These are phyloP conservation scores for Anastrepha ludens DNA, from an alignment of 1,140 invertebrate species.

Conservation along the genomic window DNA sequence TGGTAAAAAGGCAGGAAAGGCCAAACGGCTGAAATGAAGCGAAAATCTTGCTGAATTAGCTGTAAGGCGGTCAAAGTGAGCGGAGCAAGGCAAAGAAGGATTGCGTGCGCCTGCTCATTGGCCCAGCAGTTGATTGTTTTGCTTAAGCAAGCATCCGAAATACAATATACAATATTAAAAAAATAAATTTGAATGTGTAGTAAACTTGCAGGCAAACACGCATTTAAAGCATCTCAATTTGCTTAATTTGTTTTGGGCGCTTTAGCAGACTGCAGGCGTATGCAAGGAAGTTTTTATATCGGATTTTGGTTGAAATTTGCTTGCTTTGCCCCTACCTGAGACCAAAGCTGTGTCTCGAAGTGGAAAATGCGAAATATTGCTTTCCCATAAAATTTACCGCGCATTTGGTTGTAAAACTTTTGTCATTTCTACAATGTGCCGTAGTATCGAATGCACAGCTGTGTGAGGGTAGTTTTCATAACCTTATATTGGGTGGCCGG, in stretches of 20 bases:
- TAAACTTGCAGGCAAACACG: conserved; percentile 43
- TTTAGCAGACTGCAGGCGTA: not conserved
- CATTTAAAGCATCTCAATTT: conserved; percentile 45
- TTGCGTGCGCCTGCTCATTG: not conserved
- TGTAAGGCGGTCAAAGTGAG: not conserved
- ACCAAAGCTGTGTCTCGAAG: not conserved
- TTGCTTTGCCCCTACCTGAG: too few relatives aligned
- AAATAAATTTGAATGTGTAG: too few relatives aligned
- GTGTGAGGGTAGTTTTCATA: too few relatives aligned
- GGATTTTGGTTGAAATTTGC: too few relatives aligned
- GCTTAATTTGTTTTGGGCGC: conserved; percentile 40
- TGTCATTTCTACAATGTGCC: not conserved
- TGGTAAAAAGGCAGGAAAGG: not conserved
- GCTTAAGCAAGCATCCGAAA: not conserved
- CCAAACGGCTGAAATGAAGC: conserved; percentile 16
- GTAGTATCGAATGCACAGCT: not conserved
- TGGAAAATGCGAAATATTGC: not conserved
- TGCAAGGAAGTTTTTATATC: not conserved
- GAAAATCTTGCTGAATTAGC: not conserved
- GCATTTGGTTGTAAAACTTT: conserved; percentile 22
- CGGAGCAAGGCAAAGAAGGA: not conserved
- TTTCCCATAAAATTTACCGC: not conserved
- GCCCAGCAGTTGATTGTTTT: not conserved
- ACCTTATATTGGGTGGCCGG: too few relatives aligned
- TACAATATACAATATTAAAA: not conserved